Base-by-base conservation (phyloP, 1,140 invertebrate genomes). In the Listronotus oregonensis region DNA sequence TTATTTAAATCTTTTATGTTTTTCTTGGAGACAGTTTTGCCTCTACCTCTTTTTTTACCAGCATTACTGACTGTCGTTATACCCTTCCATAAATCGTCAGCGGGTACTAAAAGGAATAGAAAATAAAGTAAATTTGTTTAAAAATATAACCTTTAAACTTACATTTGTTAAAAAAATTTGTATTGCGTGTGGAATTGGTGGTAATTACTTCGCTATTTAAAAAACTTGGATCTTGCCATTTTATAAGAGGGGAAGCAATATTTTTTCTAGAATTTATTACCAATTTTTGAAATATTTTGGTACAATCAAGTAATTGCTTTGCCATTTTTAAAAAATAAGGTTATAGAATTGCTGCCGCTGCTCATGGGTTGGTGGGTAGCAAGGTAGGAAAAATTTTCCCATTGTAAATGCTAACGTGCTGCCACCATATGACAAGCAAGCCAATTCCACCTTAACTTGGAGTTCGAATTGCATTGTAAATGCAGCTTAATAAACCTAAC, bases 1-100 rank as follows among this genome's bases (percentile, higher is more conserved):
- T 80, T 86, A 77, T 98, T 97, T 31, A 99, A 84, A 84, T 98
- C 88, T 76, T 91, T 91, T 11, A 85, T 84, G 14, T 85, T 80
- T 74, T 86, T 90, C 64, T 85, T 87, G 10, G 90, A 87, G 27
- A 85, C 80, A 55, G 89, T 89, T 81, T 87, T 95, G n/a, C 88
- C 95, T 83, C 97, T 87, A 62, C 97, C 97, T 82, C 96, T 87
- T 77, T 95, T 96, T 72, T 84, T 89, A 65, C 97, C 97, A 69
- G 95, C 92, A 87, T 96, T 97, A 86, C 96, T 98, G 1, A 99
- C 95, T 73, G 90, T 91, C 4, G 90, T 93, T 0, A 97, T 90
- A 42, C 94, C 92, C 78, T 96, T 95, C 97, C 97, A 99, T 71
- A 99, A 80, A 49, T 89, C 81, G 15, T 91, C 86, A 15, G 90